phyloP scores from a whole-genome alignment of 2,113 vertebrate species.

The Sclerurus mexicanus region DNA sequence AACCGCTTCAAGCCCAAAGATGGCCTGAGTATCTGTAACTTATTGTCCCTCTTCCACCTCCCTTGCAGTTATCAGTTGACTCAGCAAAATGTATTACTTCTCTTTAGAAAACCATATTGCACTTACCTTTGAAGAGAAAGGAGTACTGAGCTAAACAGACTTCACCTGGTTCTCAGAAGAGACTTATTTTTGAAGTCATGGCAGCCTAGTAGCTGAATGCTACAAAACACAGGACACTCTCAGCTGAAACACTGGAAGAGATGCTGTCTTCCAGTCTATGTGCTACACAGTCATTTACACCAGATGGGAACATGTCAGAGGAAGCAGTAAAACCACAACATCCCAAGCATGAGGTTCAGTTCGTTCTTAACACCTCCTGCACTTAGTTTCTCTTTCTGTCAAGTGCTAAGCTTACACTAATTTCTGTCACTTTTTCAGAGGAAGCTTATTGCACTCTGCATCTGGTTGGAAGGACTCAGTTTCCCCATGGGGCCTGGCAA shows the following conservation, averaged over 20 bases:
- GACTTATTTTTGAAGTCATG: not conserved
- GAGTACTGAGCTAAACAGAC: not conserved
- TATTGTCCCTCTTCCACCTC: not conserved
- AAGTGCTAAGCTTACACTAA: not conserved
- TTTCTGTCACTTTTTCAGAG: not conserved
- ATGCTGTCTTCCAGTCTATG: not conserved
- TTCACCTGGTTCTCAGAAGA: not conserved
- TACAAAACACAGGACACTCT: not conserved
- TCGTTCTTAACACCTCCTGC: not conserved
- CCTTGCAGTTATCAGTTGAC: not conserved
- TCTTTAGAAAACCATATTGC: not conserved
- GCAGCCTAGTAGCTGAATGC: not conserved
- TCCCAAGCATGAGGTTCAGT: constrained; percentile 22
- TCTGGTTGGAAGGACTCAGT: not conserved
- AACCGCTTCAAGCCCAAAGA: not conserved
- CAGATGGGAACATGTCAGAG: not conserved
- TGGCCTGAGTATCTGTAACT: not conserved
- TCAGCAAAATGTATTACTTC: not conserved
- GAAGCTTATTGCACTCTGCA: not conserved
- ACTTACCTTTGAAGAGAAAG: not conserved
- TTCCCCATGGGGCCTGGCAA: not conserved
- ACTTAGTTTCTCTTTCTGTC: not conserved
- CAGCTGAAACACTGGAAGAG: not conserved
- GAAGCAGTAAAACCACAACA: constrained; percentile 25
- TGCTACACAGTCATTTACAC: not conserved